A percentile compares a stretch with the other conserved stretches of the same genome.
Conservation (phyloP, 2,888 invertebrate species). For the Athalia circularis region DNA sequence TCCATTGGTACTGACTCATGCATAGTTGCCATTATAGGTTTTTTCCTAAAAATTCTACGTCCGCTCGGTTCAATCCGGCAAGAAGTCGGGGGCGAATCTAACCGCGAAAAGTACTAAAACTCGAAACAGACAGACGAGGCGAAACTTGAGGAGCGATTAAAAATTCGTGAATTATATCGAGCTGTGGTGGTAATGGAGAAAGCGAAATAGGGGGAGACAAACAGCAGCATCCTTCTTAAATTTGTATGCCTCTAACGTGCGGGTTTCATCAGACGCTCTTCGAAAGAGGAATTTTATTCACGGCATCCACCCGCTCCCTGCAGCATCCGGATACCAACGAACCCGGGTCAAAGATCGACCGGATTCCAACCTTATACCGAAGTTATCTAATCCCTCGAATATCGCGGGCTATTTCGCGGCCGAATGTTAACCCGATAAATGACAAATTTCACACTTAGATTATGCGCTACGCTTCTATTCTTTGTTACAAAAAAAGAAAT, state of each 20-base stretch:
- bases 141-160: slow-evolving; percentile 11
- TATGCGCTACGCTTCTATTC: no score
- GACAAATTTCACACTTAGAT: no score
- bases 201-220: not conserved
- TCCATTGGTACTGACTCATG: no score
- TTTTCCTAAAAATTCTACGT: slow-evolving; percentile 3
- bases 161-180: slow-evolving; percentile 11
- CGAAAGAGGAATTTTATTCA: slow-evolving; percentile 35
- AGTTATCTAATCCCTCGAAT: no score
- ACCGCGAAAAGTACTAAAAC: not conserved
- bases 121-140: not conserved
- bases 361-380: no score
- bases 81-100: no score
- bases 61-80: no score
- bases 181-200: not conserved
- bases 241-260: slow-evolving; percentile 34
- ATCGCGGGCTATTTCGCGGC: no score
- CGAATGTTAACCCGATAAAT: no score
- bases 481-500: no score
- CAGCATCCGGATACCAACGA: not conserved
- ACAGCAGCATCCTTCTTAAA: slow-evolving; percentile 16
- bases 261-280: slow-evolving; percentile 32
- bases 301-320: not conserved
- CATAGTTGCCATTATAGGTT: no score
- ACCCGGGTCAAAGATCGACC: not conserved